Evolutionary conservation across 2,113 vertebrate species (phyloP).

Genomic region (Silurus meridionalis): DNA sequence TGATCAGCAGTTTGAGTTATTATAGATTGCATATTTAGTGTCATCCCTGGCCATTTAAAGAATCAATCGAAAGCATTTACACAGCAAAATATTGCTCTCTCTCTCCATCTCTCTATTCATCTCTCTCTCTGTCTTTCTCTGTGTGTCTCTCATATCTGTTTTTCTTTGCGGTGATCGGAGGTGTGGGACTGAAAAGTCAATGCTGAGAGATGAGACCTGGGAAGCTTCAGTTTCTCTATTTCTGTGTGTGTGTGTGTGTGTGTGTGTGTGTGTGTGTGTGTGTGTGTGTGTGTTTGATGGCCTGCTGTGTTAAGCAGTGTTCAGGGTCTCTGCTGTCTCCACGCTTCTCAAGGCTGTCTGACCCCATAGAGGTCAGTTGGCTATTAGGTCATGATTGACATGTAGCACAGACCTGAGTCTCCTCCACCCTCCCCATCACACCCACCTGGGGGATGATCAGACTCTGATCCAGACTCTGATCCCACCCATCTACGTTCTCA

Average conservation of each 20-base stretch:
- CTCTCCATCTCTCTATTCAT: background rate
- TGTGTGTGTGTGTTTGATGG: slow-evolving; percentile 1
- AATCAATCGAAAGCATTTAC: slow-evolving; percentile 57
- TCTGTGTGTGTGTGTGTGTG: background rate
- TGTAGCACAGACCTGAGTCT: slow-evolving; percentile 26
- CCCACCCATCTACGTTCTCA: background rate
- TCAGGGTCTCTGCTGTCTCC: slow-evolving; percentile 19
- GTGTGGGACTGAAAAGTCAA: slow-evolving; percentile 49
- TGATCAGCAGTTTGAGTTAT: slow-evolving; percentile 58
- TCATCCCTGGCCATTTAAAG: slow-evolving; percentile 50
- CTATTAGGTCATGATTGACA: slow-evolving; percentile 60
- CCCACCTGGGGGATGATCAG: background rate
- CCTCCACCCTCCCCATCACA: slow-evolving; percentile 19
- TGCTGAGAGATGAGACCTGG: slow-evolving; percentile 30
- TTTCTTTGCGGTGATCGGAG: slow-evolving; percentile 37
- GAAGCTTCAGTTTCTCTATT: slow-evolving; percentile 20
- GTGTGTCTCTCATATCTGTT: slow-evolving; percentile 25
- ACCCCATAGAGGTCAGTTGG: slow-evolving; percentile 62
- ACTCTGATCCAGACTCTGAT: background rate
- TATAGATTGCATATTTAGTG: slow-evolving; percentile 57
- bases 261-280: slow-evolving; percentile 6
- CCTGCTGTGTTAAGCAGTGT: slow-evolving; percentile 50
- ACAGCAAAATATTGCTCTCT: slow-evolving; percentile 53
- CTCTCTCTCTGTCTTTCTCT: background rate
- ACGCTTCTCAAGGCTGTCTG: slow-evolving; percentile 62